phyloP scores from a whole-genome alignment of 1,140 invertebrate genomes.

The Caenorhabditis remanei region DNA sequence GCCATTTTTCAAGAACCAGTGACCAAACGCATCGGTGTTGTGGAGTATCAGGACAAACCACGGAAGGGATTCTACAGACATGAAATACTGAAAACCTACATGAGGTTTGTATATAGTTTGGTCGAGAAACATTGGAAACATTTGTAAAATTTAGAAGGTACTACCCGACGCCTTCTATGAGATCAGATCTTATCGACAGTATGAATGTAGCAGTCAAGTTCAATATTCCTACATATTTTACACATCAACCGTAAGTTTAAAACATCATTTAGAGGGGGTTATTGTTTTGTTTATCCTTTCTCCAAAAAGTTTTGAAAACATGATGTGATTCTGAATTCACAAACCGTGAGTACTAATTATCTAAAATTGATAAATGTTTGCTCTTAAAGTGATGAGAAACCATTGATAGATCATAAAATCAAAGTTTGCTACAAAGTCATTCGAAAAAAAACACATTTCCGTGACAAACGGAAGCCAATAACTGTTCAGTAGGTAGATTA shows the following conservation, averaged over 20 bases:
- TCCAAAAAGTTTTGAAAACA: no score
- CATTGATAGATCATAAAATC: no score
- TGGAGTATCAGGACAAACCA: not conserved
- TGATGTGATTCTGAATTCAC: no score
- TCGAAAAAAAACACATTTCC: no score
- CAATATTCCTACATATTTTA: not conserved
- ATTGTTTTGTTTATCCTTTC: not conserved
- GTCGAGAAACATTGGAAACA: not conserved
- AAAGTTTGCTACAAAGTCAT: no score
- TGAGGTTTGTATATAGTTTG: constrained; percentile 10
- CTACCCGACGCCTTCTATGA: not conserved
- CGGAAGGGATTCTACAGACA: constrained; percentile 2
- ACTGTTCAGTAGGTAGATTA: no score
- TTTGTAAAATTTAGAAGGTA: not conserved
- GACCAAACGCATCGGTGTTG: constrained; percentile 6
- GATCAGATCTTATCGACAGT: constrained; percentile 14
- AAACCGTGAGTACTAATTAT: no score
- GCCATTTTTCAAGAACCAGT: not conserved
- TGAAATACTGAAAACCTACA: constrained; percentile 11
- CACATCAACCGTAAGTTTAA: not conserved
- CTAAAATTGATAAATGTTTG: no score
- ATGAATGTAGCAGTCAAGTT: not conserved
- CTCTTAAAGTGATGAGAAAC: no score
- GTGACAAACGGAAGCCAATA: no score
- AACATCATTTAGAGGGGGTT: not conserved